phyloP scores from a whole-genome alignment of 2,797 vertebrate genomes.

The Schizothorax lantsangensis region DNA sequence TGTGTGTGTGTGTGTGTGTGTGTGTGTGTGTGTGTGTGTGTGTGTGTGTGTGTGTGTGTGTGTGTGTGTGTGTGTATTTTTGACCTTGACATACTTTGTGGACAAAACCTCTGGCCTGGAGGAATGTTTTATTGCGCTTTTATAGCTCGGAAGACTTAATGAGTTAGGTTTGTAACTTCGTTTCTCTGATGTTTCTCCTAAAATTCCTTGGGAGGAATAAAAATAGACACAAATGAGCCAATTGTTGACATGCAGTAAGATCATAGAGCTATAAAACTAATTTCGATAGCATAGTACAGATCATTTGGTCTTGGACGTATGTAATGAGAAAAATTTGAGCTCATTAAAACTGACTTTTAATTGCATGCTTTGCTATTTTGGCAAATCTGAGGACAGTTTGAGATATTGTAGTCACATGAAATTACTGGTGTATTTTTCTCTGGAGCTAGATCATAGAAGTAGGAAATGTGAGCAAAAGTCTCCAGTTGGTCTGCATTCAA shows the following conservation, averaged over 20 bases:
- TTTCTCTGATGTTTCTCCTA: background rate
- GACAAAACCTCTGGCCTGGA: background rate
- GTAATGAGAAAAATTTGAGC: background rate
- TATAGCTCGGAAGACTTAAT: background rate
- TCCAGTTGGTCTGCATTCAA: background rate
- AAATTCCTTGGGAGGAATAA: background rate
- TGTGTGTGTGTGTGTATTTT: slow-evolving; percentile 12
- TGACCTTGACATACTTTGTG: background rate
- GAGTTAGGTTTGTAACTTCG: background rate
- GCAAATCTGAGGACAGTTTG: background rate
- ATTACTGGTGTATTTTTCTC: background rate
- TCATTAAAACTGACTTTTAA: background rate
- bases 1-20: too few species aligned
- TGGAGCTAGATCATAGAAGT: slow-evolving; percentile 3
- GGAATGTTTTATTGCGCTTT: background rate
- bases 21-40: slow-evolving; percentile 5
- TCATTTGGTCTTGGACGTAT: slow-evolving; percentile 2
- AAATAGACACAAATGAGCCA: slow-evolving; percentile 8
- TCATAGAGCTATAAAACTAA: background rate
- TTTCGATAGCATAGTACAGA: background rate
- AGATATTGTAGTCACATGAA: background rate
- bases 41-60: background rate
- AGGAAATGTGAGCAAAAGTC: background rate
- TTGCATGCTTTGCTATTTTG: background rate
- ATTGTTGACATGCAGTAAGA: slow-evolving; percentile 4